phyloP scores from a whole-genome alignment of 2,113 vertebrate species.

The Anser cygnoides region DNA sequence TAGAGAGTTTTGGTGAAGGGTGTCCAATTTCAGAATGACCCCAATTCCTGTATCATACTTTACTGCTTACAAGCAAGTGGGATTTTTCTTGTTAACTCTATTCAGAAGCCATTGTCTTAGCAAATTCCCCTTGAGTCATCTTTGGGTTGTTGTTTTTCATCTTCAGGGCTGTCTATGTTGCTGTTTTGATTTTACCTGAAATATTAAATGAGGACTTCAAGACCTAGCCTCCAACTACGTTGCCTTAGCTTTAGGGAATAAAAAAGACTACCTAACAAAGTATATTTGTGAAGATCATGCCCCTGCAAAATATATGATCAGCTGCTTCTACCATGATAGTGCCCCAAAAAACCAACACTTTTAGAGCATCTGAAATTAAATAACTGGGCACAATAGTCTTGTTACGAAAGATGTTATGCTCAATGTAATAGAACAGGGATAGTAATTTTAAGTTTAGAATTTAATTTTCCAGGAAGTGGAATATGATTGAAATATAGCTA shows the following conservation, averaged over 20 bases:
- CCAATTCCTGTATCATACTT: not conserved
- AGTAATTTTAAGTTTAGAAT: not conserved
- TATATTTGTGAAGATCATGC: not conserved
- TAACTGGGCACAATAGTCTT: not conserved
- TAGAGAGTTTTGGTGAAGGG: not conserved
- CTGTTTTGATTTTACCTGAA: conserved; percentile 7
- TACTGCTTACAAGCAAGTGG: not conserved
- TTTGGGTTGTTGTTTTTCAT: not conserved
- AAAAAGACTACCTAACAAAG: not conserved
- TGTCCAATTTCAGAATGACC: conserved; percentile 20
- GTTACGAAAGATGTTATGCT: not conserved
- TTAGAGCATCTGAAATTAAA: not conserved
- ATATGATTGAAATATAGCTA: not conserved
- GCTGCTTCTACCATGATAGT: not conserved
- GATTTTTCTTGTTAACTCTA: not conserved
- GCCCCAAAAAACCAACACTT: not conserved
- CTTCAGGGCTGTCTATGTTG: not conserved
- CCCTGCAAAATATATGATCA: not conserved
- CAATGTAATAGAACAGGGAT: not conserved
- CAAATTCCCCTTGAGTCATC: not conserved
- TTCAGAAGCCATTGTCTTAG: conserved; percentile 34
- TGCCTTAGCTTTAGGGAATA: not conserved
- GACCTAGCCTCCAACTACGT: not conserved
- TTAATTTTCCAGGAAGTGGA: not conserved
- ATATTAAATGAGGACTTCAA: not conserved